Base-by-base conservation (phyloP, 1,140 invertebrate species). In the Drosophila auraria region DNA sequence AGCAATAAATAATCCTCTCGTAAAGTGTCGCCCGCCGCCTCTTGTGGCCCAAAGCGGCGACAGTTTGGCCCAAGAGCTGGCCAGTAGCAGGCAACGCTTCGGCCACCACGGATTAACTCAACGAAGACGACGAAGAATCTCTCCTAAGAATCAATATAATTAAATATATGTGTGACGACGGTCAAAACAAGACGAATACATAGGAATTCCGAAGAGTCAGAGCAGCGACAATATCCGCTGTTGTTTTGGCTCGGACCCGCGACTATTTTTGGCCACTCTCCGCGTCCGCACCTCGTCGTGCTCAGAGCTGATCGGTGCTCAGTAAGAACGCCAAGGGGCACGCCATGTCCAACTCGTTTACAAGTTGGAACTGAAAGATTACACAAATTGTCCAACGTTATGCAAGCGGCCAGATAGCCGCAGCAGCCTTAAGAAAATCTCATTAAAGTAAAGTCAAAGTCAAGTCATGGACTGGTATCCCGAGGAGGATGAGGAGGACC, bases 401-500 rank as follows among this genome's bases (percentile, higher is more conserved):
- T 78, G 84, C 84, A 87, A 87, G 73, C 53, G 20, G 49, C 23
- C 25, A 20, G n/a, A 17, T 42, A 25, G 36, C 51, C 49, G 47
- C 42, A 47, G 27, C 50, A 12, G 51, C 44, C 23, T 14, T 36
- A 51, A 44, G 14, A 49, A 27, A 30, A 30, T 1, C 25, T 47
- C 30, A 54, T 65, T 49, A 47, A 17, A 59, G 33, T 38, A 12
- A 27, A 51, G 3, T 23, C 54, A 45, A 33, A 33, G 11, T 30
- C 17, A 49, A 27, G 23, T 14, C 23, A 93, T 93, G 92, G 87
- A 93, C 93, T 97, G 96, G 96, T 96, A 95, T 93, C 94, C 95
- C 81, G 94, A 96, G 36, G 95, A 96, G 80, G 97, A 97, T 92
- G 97, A 97, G 80, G 96, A 97, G 92, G 96, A 97, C 80, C 94